Conservation (phyloP, 2,797 vertebrate species). For the Smutsia gigantea region DNA sequence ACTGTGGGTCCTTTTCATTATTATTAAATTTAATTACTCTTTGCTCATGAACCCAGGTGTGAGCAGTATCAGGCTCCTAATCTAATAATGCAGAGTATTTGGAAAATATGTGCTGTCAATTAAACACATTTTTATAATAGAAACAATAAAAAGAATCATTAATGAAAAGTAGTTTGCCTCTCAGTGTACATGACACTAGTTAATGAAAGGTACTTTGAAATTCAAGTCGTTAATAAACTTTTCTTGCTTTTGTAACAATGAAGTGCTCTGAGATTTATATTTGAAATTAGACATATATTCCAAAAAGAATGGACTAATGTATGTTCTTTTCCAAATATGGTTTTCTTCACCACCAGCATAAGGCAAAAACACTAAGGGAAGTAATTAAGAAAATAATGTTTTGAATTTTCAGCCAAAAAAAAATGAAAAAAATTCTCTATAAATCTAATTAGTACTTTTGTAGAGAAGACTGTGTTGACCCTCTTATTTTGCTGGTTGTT, state of each 20-base stretch:
- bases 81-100: slow-evolving; percentile 84
- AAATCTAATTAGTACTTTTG: slow-evolving; percentile 30
- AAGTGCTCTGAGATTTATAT: slow-evolving; percentile 71
- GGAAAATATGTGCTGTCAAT: slow-evolving; percentile 85
- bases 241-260: slow-evolving; percentile 75
- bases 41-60: slow-evolving; percentile 82
- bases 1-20: slow-evolving; percentile 78
- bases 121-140: slow-evolving; percentile 83
- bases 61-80: slow-evolving; percentile 81
- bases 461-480: background rate
- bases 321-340: background rate
- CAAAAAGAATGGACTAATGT: slow-evolving; percentile 56
- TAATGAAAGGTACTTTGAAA: slow-evolving; percentile 87
- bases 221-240: slow-evolving; percentile 85
- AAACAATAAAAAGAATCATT: slow-evolving; percentile 85
- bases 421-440: background rate
- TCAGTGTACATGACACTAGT: slow-evolving; percentile 74
- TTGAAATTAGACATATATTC: slow-evolving; percentile 77
- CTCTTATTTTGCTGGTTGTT: background rate
- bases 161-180: slow-evolving; percentile 81
- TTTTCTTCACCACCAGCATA: slow-evolving; percentile 36
- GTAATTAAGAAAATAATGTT: background rate
- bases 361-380: background rate
- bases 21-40: slow-evolving; percentile 87
- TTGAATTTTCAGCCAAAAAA: slow-evolving; percentile 32